A percentile compares a stretch with the other conserved stretches of the same genome.
Evolutionary conservation across 1,140 invertebrate species (phyloP).

Genomic region (Cherax destructor): DNA sequence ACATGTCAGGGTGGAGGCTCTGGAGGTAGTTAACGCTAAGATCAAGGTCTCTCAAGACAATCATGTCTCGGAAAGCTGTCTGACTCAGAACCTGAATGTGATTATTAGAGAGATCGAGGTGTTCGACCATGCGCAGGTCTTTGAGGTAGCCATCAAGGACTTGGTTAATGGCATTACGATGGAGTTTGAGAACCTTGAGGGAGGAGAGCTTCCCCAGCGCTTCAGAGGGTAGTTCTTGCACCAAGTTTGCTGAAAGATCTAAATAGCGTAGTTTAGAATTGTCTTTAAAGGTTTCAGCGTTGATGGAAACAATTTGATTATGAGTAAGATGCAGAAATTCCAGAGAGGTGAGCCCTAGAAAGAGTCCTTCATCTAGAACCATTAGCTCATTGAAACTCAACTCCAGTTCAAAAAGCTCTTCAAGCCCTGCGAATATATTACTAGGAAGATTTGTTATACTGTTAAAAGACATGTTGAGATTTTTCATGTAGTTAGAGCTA

Average conservation of each 20-base stretch:
- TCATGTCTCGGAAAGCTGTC: conserved; percentile 77
- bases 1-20: conserved; percentile 46
- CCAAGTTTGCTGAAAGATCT: conserved; percentile 86
- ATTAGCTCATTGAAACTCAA: conserved; percentile 84
- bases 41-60: conserved; percentile 83
- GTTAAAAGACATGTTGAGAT: conserved; percentile 87
- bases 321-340: conserved; percentile 85
- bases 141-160: conserved; percentile 56
- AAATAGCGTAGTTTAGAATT: conserved; percentile 76
- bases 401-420: conserved; percentile 86
- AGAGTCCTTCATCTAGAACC: conserved; percentile 78
- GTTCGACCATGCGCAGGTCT: conserved; percentile 57
- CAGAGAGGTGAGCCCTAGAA: conserved; percentile 83
- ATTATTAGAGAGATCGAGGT: conserved; percentile 72
- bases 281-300: conserved; percentile 74
- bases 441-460: conserved; percentile 75
- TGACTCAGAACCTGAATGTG: conserved; percentile 53
- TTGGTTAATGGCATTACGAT: conserved; percentile 58
- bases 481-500: conserved; percentile 83
- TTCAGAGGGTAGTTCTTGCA: conserved; percentile 83
- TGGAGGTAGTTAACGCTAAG: conserved; percentile 82
- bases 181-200: conserved; percentile 75
- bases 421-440: conserved; percentile 83
- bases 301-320: conserved; percentile 84
- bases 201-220: conserved; percentile 82